Percentiles rank a stretch among this genome's conserved stretches.
Conservation (phyloP, 2,888 invertebrate species). For the Drosophila flavopinicola region DNA sequence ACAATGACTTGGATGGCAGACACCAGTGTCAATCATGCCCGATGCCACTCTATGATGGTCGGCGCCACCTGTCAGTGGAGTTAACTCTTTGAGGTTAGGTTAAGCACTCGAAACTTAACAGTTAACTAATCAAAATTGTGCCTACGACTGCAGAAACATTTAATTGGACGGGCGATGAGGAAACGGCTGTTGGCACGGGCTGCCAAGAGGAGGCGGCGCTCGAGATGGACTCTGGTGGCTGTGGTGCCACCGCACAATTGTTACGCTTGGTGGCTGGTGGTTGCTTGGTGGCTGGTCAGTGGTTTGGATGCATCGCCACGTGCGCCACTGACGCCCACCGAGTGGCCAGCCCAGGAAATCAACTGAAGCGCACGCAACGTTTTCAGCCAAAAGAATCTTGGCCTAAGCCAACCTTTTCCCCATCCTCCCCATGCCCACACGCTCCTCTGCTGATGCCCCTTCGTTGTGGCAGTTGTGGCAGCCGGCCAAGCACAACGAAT, state of each 20-base stretch:
- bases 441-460: background rate
- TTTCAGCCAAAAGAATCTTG: constrained; percentile 31
- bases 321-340: constrained; percentile 44
- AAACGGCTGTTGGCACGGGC: constrained; percentile 37
- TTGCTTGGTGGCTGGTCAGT: constrained; percentile 33
- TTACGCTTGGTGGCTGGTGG: constrained; percentile 46
- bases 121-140: constrained; percentile 71
- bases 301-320: constrained; percentile 45
- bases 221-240: constrained; percentile 10
- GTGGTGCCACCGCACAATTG: constrained; percentile 54
- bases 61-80: constrained; percentile 13
- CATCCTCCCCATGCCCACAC: background rate
- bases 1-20: background rate
- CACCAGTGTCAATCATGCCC: background rate
- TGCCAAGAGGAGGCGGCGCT: constrained; percentile 11
- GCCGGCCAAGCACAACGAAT: constrained; percentile 72
- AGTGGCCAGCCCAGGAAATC: constrained; percentile 37
- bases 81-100: constrained; percentile 9
- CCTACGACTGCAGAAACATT: constrained; percentile 65
- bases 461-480: constrained; percentile 34
- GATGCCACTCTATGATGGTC: background rate
- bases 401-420: background rate
- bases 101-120: constrained; percentile 32
- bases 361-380: constrained; percentile 49
- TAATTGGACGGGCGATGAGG: constrained; percentile 72